A percentile compares a stretch with the other conserved stretches of the same genome.
These are phyloP conservation scores for Chymomyza caudatula DNA, from an alignment of 2,888 invertebrate genomes.

Conservation along the genomic window DNA sequence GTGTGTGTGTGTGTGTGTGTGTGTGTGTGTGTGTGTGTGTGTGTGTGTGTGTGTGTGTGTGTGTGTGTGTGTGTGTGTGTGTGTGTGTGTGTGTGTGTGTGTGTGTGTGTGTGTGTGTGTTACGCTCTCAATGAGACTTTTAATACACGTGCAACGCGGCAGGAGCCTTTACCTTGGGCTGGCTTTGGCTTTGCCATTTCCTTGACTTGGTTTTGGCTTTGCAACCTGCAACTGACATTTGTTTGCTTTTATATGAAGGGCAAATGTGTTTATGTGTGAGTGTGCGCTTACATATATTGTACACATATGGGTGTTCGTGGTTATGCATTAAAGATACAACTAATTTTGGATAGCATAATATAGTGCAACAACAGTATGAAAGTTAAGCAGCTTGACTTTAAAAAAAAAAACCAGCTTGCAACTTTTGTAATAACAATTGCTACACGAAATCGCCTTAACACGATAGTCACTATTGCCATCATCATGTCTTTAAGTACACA, in stretches of 20 bases:
- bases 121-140: constrained; percentile 20
- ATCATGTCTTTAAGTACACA: too few relatives aligned
- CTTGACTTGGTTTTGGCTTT: constrained; percentile 15
- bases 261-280: too few relatives aligned
- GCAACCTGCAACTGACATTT: constrained; percentile 57
- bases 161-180: constrained; percentile 5
- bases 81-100: too few relatives aligned
- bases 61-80: too few relatives aligned
- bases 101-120: too few relatives aligned
- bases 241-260: constrained; percentile 61
- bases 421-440: not conserved
- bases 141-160: constrained; percentile 17
- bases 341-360: constrained; percentile 59
- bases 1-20: too few relatives aligned
- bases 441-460: not conserved
- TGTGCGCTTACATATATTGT: too few relatives aligned
- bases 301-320: not conserved
- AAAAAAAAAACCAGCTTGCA: not conserved
- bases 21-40: too few relatives aligned
- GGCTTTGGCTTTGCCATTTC: constrained; percentile 7
- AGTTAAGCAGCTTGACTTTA: not conserved
- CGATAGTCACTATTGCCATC: too few relatives aligned
- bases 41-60: too few relatives aligned
- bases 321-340: constrained; percentile 8
- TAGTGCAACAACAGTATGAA: constrained; percentile 40